A percentile compares a stretch with the other conserved stretches of the same genome.
Evolutionary conservation across 2,888 invertebrate genomes (phyloP).

Genomic region (Prosopocoilus inquinatus): DNA sequence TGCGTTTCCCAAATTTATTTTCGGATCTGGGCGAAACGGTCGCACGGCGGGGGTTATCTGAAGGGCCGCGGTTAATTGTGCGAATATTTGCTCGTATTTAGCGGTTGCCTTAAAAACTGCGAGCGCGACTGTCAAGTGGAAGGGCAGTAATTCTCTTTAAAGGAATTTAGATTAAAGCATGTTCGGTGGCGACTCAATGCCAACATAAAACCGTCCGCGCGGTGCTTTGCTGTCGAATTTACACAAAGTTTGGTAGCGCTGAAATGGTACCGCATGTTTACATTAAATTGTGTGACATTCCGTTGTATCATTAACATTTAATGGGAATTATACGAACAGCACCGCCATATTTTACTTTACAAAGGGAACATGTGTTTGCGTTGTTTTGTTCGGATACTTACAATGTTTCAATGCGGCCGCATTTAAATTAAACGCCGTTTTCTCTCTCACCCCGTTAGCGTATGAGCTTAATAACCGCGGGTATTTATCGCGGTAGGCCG

Average conservation of each 20-base stretch:
- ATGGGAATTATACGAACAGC: slow-evolving; percentile 46
- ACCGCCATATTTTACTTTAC: slow-evolving; percentile 43
- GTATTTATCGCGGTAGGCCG: slow-evolving; percentile 25
- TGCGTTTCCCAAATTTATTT: too few species aligned
- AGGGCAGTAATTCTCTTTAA: slow-evolving; percentile 23
- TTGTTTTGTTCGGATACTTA: slow-evolving; percentile 38
- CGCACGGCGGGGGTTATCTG: too few species aligned
- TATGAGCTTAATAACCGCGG: slow-evolving; percentile 22
- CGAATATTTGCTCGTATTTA: too few species aligned
- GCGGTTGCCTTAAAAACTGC: too few species aligned
- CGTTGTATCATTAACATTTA: slow-evolving; percentile 51
- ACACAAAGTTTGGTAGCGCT: slow-evolving; percentile 42
- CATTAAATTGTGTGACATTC: slow-evolving; percentile 50
- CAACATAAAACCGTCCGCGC: slow-evolving; percentile 36
- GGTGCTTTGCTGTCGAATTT: slow-evolving; percentile 46
- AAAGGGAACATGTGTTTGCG: slow-evolving; percentile 49
- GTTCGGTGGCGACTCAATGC: slow-evolving; percentile 33
- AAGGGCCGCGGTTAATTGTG: too few species aligned
- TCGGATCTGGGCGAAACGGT: too few species aligned
- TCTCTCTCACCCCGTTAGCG: slow-evolving; percentile 12
- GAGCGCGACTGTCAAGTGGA: slow-evolving; percentile 6
- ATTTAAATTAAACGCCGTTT: neutral
- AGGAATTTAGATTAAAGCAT: slow-evolving; percentile 42
- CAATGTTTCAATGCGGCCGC: slow-evolving; percentile 23
- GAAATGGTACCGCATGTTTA: slow-evolving; percentile 44